These are phyloP conservation scores for Arbacia lixula DNA, from an alignment of 53 echinoderm and acorn worm genomes.

Conservation along the genomic window DNA sequence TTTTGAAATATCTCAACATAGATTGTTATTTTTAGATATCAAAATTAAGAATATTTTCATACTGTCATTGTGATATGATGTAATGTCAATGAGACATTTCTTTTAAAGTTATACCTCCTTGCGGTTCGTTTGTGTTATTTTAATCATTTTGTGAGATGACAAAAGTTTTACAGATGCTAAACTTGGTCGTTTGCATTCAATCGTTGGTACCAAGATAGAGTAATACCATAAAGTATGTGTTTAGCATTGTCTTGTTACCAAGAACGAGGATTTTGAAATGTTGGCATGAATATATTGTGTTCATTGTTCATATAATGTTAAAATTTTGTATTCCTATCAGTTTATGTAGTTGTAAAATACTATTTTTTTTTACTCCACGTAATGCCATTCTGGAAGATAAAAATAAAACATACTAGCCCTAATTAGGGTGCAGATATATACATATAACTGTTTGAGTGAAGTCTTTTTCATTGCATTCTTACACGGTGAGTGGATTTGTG, in stretches of 20 bases:
- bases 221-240: conserved; percentile 10
- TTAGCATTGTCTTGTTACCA: conserved; percentile 12
- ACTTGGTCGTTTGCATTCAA: no score
- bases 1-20: no score
- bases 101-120: no score
- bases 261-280: conserved; percentile 10
- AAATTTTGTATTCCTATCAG: conserved; percentile 9
- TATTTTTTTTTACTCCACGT: conserved; percentile 19
- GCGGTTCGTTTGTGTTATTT: no score
- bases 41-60: no score
- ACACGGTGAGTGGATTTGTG: no score
- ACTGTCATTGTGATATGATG: no score
- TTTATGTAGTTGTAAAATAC: conserved; percentile 44
- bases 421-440: no score
- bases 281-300: conserved; percentile 25
- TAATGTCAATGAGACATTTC: no score
- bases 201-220: no score
- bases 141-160: conserved; percentile 1
- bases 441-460: neutral
- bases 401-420: conserved; percentile 30
- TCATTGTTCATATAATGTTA: conserved; percentile 31
- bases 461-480: no score
- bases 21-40: no score
- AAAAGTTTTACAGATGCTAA: conserved; percentile 8
- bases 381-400: conserved; percentile 32